Evolutionary conservation across 2,888 invertebrate genomes (phyloP), one percentile per base, ranked within the genome.

Genomic region (Drosophila cognata): DNA sequence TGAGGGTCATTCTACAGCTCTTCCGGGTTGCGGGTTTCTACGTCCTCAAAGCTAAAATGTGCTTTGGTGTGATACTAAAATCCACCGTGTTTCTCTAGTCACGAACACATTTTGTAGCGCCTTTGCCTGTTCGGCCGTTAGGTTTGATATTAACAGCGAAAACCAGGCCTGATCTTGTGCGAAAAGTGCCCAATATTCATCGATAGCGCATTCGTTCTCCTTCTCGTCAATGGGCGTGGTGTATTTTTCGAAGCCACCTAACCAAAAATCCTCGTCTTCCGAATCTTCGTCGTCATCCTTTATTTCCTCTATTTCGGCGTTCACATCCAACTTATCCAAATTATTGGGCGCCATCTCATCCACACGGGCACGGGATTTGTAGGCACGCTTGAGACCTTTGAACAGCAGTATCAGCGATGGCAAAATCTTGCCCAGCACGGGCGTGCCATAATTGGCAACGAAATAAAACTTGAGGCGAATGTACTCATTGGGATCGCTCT

Each of bases 381-480:
- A 99, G 0, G 99, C 98, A 77, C 98, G 95, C 92, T 98, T 98
- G 46, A 99, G 94, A 0, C 99, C 99, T 86, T 98, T 98, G 93
- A 99, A 99, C 21, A 99, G 94, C 67, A 98, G 94, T 81, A 99
- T 96, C 77, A 98, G 94, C 2, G 98, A 96, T 6, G 99, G 99
- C 90, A 99, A 94, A 70, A 99, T 95, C 92, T 97, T 96, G 46
- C 94, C 94, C 58, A 97, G 97, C 56, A 98, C 97, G 0, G 99
- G 99, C 5, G 98, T 98, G 29, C 98, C 96, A 92, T 97, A 98
- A 92, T 99, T 99, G 93, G 99, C 99, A 93, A 98, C 99, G 79
- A 98, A 97, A 93, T 99, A 98, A 93, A 98, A 99, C 94, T 99
- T 99, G 62, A 97, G 95, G 82, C 99, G 95, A 87, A 99, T 98